A percentile compares a stretch with the other conserved stretches of the same genome.
These are phyloP conservation scores for Amphipoea lucens DNA, from an alignment of 2,888 invertebrate genomes.

Conservation along the genomic window DNA sequence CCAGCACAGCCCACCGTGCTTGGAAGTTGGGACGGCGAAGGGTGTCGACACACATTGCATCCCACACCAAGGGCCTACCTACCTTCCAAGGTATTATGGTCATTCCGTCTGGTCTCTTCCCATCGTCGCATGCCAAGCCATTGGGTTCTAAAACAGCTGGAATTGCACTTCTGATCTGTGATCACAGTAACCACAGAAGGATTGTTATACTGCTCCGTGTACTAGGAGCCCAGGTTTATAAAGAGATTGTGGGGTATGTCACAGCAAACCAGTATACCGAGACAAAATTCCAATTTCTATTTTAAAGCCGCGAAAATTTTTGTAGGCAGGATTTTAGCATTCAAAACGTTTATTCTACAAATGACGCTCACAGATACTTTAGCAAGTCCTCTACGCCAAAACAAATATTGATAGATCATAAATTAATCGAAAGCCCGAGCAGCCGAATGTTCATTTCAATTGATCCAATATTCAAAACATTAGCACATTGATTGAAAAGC, in stretches of 20 bases:
- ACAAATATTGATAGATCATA: conserved; percentile 32
- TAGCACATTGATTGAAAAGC: conserved; percentile 43
- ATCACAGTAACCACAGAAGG: neutral
- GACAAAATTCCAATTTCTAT: neutral
- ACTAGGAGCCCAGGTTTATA: neutral
- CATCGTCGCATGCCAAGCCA: too few species aligned
- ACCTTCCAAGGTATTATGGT: too few species aligned
- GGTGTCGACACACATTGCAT: too few species aligned
- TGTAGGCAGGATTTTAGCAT: neutral
- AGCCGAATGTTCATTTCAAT: conserved; percentile 41
- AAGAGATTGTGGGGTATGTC: neutral
- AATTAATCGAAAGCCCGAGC: conserved; percentile 21
- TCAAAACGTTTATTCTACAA: conserved; percentile 33
- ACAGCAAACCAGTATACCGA: neutral
- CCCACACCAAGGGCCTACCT: too few species aligned
- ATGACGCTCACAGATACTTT: conserved; percentile 2
- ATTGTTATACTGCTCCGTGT: neutral
- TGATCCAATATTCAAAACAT: conserved; percentile 42
- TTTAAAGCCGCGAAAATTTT: neutral
- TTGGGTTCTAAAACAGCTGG: too few species aligned
- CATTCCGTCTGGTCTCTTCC: too few species aligned
- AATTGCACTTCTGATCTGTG: neutral
- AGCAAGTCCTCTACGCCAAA: conserved; percentile 5
- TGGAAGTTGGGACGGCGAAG: too few species aligned
- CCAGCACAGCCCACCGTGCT: too few species aligned